Conservation (phyloP, 2,113 vertebrate species). For the Bujurquina vittata region DNA sequence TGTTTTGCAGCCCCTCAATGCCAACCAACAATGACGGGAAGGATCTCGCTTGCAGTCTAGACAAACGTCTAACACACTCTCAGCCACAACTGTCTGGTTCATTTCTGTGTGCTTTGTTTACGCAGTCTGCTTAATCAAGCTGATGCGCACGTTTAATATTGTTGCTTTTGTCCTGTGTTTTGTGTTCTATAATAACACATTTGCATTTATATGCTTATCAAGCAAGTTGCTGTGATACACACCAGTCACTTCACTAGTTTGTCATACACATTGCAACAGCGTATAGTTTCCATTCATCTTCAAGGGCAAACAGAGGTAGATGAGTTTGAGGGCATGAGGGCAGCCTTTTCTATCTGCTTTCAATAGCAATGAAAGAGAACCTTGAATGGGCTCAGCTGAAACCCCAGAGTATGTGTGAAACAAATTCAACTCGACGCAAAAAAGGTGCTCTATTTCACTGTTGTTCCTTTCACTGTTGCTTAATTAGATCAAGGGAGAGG, state of each 20-base stretch:
- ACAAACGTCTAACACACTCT: constrained; percentile 59
- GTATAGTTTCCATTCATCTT: constrained; percentile 11
- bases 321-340: constrained; percentile 15
- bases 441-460: not conserved
- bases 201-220: not conserved
- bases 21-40: constrained; percentile 76
- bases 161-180: not conserved
- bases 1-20: constrained; percentile 73
- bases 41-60: constrained; percentile 73
- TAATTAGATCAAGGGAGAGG: constrained; percentile 36
- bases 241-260: not conserved
- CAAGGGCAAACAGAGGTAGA: not conserved
- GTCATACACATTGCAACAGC: not conserved
- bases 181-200: not conserved
- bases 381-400: constrained; percentile 9
- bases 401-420: not conserved
- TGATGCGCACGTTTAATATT: not conserved
- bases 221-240: not conserved
- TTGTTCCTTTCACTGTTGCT: constrained; percentile 20
- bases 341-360: constrained; percentile 15
- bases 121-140: constrained; percentile 1
- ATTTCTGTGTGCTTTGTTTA: constrained; percentile 47
- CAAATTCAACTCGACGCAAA: constrained; percentile 10
- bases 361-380: constrained; percentile 13
- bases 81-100: constrained; percentile 21